Evolutionary conservation across 2,888 invertebrate genomes (phyloP).

Genomic region (Sympetrum striolatum): DNA sequence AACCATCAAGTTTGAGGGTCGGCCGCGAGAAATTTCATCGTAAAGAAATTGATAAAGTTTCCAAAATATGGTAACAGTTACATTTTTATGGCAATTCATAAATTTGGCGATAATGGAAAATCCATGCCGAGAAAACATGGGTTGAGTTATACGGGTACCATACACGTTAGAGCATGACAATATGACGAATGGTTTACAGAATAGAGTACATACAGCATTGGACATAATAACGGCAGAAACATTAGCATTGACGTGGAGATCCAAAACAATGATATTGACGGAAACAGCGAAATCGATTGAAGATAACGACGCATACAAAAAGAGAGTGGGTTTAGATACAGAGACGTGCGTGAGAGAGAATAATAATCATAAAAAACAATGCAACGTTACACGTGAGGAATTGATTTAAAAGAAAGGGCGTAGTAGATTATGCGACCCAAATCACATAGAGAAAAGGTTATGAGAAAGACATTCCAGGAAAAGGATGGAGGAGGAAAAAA

Average conservation of each 20-base stretch:
- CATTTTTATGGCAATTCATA: too few relatives aligned
- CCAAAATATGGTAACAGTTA: too few relatives aligned
- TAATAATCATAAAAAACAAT: not conserved
- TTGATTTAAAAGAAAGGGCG: not conserved
- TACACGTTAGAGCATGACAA: too few relatives aligned
- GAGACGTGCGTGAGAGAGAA: not conserved
- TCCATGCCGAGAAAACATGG: too few relatives aligned
- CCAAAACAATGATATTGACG: not conserved
- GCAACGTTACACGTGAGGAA: not conserved
- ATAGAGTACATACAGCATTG: not conserved
- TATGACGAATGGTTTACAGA: too few relatives aligned
- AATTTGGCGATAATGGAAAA: too few relatives aligned
- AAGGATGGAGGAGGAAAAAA: not conserved
- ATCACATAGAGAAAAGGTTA: not conserved
- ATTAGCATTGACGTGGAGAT: not conserved
- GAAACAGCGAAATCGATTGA: not conserved
- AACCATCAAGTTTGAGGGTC: too few relatives aligned
- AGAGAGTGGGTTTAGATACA: not conserved
- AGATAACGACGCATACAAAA: too few relatives aligned
- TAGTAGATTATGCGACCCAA: not conserved
- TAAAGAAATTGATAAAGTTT: too few relatives aligned
- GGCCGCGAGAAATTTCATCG: too few relatives aligned
- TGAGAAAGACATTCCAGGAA: not conserved
- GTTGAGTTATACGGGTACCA: too few relatives aligned
- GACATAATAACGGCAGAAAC: not conserved